phyloP scores from a whole-genome alignment of 2,797 vertebrate genomes.

The Astyanax mexicanus region DNA sequence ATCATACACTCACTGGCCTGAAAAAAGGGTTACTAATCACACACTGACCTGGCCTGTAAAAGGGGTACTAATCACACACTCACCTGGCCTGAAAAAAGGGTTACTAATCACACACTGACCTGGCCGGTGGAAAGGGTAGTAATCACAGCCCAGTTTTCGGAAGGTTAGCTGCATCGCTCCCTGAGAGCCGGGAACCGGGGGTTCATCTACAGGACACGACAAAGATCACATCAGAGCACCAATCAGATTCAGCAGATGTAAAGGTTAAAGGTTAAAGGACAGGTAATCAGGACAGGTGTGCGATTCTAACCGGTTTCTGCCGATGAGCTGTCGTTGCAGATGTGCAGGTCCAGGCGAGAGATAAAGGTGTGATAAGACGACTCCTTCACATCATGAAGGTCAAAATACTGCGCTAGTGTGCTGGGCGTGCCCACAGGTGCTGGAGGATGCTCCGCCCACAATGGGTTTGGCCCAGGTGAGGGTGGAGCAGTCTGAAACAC shows the following conservation, averaged over 20 bases:
- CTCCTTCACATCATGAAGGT: constrained; percentile 93
- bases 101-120: constrained; percentile 75
- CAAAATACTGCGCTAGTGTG: constrained; percentile 91
- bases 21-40: too few species aligned
- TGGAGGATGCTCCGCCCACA: constrained; percentile 85
- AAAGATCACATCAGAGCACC: constrained; percentile 45
- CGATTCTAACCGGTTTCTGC: constrained; percentile 60
- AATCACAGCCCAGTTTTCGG: constrained; percentile 92
- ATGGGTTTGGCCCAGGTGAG: constrained; percentile 84
- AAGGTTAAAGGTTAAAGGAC: too few species aligned
- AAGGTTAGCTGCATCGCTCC: constrained; percentile 98
- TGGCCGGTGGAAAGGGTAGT: constrained; percentile 94
- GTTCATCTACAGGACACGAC: constrained; percentile 74
- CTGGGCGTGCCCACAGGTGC: constrained; percentile 74
- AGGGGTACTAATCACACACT: constrained; percentile 92
- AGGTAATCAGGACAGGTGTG: not conserved
- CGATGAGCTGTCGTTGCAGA: constrained; percentile 93
- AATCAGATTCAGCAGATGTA: too few species aligned
- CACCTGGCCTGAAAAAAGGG: not conserved
- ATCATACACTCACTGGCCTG: too few species aligned
- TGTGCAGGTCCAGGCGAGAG: constrained; percentile 94
- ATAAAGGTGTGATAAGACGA: constrained; percentile 97
- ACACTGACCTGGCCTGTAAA: constrained; percentile 90
- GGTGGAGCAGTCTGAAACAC: constrained; percentile 84
- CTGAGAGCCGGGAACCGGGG: constrained; percentile 84